Percentiles rank a stretch among this genome's conserved stretches.
These are phyloP conservation scores for Limosa lapponica DNA, from an alignment of 2,797 vertebrate genomes.

Conservation along the genomic window DNA sequence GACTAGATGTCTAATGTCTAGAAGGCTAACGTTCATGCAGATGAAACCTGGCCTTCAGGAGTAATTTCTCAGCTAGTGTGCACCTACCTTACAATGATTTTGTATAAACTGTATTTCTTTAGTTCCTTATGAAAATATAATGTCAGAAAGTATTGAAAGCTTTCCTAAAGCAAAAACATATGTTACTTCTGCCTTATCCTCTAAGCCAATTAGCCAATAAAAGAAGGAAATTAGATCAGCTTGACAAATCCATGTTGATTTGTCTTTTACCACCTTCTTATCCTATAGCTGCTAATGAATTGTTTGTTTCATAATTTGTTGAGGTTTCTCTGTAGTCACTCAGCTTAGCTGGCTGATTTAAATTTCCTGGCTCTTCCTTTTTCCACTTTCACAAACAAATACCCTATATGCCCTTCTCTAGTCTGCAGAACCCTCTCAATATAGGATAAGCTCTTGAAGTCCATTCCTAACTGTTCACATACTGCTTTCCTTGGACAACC, in stretches of 20 bases:
- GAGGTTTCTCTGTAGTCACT: not conserved
- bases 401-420: not conserved
- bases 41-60: not conserved
- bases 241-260: constrained; percentile 57
- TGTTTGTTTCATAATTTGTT: constrained; percentile 52
- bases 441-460: not conserved
- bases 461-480: not conserved
- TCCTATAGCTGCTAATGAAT: constrained; percentile 26
- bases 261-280: constrained; percentile 46
- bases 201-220: constrained; percentile 50
- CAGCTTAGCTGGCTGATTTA: not conserved
- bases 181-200: constrained; percentile 29
- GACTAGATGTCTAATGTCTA: not conserved
- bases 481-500: not conserved
- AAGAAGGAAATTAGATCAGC: constrained; percentile 53
- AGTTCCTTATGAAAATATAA: not conserved
- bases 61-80: not conserved
- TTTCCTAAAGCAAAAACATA: constrained; percentile 42
- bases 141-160: not conserved
- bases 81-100: not conserved
- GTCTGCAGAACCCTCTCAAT: not conserved
- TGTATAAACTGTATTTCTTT: not conserved
- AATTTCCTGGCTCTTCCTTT: not conserved
- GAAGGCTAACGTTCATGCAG: not conserved
- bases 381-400: not conserved